A percentile compares a stretch with the other conserved stretches of the same genome.
phyloP scores from a whole-genome alignment of 2,113 vertebrate genomes.

The Nannospalax galili region DNA sequence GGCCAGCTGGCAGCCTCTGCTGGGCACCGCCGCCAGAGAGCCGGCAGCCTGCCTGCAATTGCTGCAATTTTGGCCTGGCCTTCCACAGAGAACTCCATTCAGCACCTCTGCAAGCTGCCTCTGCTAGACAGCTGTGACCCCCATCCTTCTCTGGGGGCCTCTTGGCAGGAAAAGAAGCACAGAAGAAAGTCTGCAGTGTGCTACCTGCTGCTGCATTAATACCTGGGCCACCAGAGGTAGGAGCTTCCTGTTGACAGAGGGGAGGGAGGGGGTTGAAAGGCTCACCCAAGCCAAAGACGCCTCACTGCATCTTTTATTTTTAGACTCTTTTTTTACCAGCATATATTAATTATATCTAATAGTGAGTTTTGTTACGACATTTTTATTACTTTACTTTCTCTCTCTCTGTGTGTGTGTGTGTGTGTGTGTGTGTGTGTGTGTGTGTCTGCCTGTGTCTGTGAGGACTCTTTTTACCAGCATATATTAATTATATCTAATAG shows the following conservation, averaged over 20 bases:
- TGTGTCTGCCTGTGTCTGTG: no score
- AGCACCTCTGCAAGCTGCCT: neutral
- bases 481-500: neutral
- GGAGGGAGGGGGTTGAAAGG: neutral
- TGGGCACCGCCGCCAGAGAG: slow-evolving; percentile 57
- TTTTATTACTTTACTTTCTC: neutral
- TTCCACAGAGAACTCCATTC: slow-evolving; percentile 64
- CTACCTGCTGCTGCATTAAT: neutral
- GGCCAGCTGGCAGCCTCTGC: slow-evolving; percentile 76
- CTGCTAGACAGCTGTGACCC: neutral
- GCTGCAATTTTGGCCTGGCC: slow-evolving; percentile 56
- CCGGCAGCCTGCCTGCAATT: slow-evolving; percentile 60
- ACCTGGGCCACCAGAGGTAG: neutral
- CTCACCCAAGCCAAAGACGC: neutral
- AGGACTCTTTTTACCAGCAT: no score
- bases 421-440: neutral
- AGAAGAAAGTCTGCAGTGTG: slow-evolving; percentile 56
- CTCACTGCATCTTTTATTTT: no score
- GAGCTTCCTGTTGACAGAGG: neutral
- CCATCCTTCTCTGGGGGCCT: slow-evolving; percentile 20
- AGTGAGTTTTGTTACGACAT: neutral
- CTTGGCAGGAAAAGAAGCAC: neutral
- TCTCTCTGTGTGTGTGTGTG: neutral
- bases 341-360: neutral
- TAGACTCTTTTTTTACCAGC: no score